phyloP scores from a whole-genome alignment of 2,797 vertebrate genomes.

The Erethizon dorsatum region DNA sequence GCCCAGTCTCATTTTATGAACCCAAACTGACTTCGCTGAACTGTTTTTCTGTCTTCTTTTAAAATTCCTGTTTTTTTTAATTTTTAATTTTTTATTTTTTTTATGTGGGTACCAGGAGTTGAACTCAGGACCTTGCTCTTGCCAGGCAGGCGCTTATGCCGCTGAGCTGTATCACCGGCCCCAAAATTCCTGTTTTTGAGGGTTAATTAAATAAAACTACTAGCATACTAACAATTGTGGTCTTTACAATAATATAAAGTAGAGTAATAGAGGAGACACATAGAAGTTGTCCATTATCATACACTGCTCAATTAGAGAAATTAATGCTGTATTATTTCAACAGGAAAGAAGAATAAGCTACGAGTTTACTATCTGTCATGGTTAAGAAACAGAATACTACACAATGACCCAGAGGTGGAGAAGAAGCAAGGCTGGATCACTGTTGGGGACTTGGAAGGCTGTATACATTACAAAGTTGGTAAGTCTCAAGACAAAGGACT shows the following conservation, averaged over 20 bases:
- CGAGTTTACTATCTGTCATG: conserved; percentile 99
- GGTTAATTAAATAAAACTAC: conserved; percentile 15
- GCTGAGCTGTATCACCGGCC: no score
- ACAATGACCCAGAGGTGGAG: conserved; percentile 99
- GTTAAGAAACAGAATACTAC: conserved; percentile 98
- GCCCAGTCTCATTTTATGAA: conserved; percentile 19
- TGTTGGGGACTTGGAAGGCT: conserved; percentile 97
- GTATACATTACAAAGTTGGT: conserved; percentile 99
- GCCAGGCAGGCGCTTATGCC: no score
- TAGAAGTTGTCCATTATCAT: neutral
- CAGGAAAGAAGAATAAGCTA: conserved; percentile 99
- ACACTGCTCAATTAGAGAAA: neutral
- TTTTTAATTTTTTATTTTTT: no score
- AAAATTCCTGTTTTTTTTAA: neutral
- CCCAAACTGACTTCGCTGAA: neutral
- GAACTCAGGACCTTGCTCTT: no score
- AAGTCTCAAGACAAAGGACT: conserved; percentile 81
- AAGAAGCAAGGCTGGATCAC: conserved; percentile 99
- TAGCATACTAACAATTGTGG: neutral
- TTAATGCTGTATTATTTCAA: conserved; percentile 66
- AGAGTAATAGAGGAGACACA: neutral
- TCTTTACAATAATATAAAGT: neutral
- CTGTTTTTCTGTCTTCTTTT: conserved; percentile 55
- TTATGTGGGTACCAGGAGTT: no score
- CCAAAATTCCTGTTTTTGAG: neutral